Conservation (phyloP, 2,113 vertebrate species). For the Oenanthe melanoleuca region DNA sequence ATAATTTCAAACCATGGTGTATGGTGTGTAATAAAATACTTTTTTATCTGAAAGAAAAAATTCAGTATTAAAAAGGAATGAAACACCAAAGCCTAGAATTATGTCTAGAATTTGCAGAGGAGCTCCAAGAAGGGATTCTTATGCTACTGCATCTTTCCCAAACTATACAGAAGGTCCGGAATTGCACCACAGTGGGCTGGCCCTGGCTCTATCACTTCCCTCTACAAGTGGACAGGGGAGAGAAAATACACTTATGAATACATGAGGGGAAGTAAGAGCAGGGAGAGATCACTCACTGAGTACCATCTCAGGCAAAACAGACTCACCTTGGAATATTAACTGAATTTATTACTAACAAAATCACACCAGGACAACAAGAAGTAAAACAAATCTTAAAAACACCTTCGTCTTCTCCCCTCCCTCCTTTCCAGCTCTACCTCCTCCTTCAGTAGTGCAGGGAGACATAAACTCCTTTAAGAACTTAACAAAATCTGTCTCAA, state of each 20-base stretch:
- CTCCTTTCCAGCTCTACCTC: not conserved
- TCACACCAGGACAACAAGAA: not conserved
- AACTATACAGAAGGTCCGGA: not conserved
- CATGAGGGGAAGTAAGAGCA: not conserved
- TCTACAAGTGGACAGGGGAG: not conserved
- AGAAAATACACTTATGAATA: not conserved
- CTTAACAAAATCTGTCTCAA: not conserved
- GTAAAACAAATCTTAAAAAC: not conserved
- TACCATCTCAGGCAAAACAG: not conserved
- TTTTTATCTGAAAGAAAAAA: not conserved
- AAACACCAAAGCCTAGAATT: not conserved
- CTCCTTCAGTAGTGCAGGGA: not conserved
- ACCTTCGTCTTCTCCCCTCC: not conserved
- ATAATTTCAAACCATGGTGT: not conserved
- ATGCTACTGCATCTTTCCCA: not conserved
- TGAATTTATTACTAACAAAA: not conserved
- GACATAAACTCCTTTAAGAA: not conserved
- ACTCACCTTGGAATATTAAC: not conserved
- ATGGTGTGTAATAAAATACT: not conserved
- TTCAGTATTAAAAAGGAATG: not conserved
- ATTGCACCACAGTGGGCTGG: not conserved
- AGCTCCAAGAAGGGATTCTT: not conserved
- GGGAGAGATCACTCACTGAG: not conserved
- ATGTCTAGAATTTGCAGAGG: not conserved
- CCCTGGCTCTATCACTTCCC: not conserved